These are phyloP conservation scores for Dolomedes plantarius DNA, from an alignment of 2,888 invertebrate species.

Conservation along the genomic window DNA sequence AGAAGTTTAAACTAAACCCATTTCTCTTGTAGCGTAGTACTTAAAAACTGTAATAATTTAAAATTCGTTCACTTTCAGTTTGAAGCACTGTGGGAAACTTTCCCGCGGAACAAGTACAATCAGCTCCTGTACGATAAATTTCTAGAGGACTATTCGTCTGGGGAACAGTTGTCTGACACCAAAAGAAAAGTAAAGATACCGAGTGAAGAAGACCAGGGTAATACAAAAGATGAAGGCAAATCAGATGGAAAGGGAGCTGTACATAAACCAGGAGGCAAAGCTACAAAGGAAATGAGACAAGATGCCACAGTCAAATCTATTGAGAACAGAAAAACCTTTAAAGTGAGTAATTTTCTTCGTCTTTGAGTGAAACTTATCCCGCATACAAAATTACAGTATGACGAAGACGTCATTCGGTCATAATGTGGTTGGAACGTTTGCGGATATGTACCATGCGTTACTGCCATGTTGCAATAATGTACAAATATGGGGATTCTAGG, in stretches of 20 bases:
- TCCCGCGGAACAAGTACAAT: conserved; percentile 49
- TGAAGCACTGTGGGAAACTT: conserved; percentile 47
- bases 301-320: not conserved
- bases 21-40: too few relatives aligned
- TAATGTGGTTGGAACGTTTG: too few relatives aligned
- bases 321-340: conserved; percentile 39
- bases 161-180: not conserved
- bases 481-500: too few relatives aligned
- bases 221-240: not conserved
- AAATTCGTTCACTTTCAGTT: conserved; percentile 37
- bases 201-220: too few relatives aligned
- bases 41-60: too few relatives aligned
- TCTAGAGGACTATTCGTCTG: conserved; percentile 33
- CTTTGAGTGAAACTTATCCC: too few relatives aligned
- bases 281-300: not conserved
- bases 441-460: too few relatives aligned
- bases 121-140: conserved; percentile 56
- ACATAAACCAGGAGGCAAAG: not conserved
- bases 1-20: too few relatives aligned
- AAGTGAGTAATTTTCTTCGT: conserved; percentile 20
- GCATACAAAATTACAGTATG: too few relatives aligned
- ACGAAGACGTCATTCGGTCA: too few relatives aligned
- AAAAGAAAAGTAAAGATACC: not conserved
- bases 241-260: not conserved
- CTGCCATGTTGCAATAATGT: too few relatives aligned